Percentiles rank a stretch among this genome's conserved stretches.
These are phyloP conservation scores for Tetanocera ferruginea DNA, from an alignment of 2,888 invertebrate genomes.

Conservation along the genomic window DNA sequence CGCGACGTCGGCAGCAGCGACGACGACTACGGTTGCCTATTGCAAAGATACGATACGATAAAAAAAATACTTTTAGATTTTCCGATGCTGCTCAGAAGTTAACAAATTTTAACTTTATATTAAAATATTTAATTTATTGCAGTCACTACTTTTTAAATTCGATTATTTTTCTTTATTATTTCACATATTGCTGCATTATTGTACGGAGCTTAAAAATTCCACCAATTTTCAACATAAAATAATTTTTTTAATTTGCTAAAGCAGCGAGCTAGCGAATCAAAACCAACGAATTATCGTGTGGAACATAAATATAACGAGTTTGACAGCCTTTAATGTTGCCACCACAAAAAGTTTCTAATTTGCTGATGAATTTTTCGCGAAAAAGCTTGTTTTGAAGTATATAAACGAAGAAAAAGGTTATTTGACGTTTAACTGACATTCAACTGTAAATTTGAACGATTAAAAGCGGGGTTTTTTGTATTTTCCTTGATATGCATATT, in stretches of 20 bases:
- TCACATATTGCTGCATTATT: constrained; percentile 12
- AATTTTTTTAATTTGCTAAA: background rate
- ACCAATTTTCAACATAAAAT: constrained; percentile 12
- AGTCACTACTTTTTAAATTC: background rate
- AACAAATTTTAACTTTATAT: background rate
- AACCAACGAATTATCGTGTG: no score
- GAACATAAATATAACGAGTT: no score
- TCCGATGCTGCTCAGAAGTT: background rate
- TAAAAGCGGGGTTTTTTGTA: no score
- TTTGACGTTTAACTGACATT: no score
- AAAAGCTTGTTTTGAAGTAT: no score
- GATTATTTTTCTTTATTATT: background rate
- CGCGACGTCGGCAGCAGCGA: constrained; percentile 8
- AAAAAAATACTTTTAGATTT: background rate
- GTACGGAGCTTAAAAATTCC: background rate
- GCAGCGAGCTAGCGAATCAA: background rate
- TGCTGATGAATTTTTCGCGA: no score
- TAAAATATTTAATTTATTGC: background rate
- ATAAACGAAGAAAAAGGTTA: no score
- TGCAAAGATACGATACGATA: background rate
- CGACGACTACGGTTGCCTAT: background rate
- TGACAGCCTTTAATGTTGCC: no score
- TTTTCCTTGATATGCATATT: no score
- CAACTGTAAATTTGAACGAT: no score
- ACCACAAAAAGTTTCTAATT: no score